phyloP scores from a whole-genome alignment of 2,888 invertebrate genomes.

The Tanaodytes sp. region DNA sequence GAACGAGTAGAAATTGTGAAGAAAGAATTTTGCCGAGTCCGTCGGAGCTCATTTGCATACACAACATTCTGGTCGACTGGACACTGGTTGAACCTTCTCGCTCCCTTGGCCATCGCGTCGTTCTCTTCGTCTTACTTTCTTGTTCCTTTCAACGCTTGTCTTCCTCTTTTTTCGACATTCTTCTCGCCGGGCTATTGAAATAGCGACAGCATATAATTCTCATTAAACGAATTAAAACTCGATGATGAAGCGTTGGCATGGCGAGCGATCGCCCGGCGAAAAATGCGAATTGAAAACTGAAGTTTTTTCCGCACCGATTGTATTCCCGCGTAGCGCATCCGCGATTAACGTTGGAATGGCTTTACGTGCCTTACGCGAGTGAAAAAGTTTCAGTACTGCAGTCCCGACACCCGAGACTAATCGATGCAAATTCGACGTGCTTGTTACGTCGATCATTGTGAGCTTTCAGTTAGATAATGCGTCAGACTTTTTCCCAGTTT shows the following conservation, averaged over 20 bases:
- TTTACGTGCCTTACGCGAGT: conserved; percentile 39
- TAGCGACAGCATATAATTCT: conserved; percentile 25
- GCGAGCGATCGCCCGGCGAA: not conserved
- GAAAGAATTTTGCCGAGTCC: conserved; percentile 59
- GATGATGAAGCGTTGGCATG: conserved; percentile 4
- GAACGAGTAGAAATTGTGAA: no score
- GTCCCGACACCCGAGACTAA: conserved; percentile 54
- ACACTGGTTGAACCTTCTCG: conserved; percentile 63
- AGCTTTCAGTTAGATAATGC: conserved; percentile 52
- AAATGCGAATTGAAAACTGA: not conserved
- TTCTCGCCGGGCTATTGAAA: conserved; percentile 20
- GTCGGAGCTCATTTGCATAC: conserved; percentile 73
- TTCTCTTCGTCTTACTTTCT: conserved; percentile 41
- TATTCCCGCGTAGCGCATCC: not conserved
- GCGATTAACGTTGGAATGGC: conserved; percentile 27
- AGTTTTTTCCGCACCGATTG: no score
- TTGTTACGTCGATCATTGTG: conserved; percentile 53
- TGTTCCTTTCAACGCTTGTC: conserved; percentile 38
- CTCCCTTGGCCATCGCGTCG: conserved; percentile 44
- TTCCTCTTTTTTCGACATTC: conserved; percentile 30
- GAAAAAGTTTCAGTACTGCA: conserved; percentile 59
- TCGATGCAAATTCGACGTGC: conserved; percentile 56
- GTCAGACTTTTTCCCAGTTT: conserved; percentile 48
- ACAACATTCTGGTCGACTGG: conserved; percentile 73
- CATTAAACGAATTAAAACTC: conserved; percentile 30